Evolutionary conservation across 2,888 invertebrate genomes (phyloP), one percentile per base, ranked within the genome.

Genomic region (Sarcophaga rosellei): DNA sequence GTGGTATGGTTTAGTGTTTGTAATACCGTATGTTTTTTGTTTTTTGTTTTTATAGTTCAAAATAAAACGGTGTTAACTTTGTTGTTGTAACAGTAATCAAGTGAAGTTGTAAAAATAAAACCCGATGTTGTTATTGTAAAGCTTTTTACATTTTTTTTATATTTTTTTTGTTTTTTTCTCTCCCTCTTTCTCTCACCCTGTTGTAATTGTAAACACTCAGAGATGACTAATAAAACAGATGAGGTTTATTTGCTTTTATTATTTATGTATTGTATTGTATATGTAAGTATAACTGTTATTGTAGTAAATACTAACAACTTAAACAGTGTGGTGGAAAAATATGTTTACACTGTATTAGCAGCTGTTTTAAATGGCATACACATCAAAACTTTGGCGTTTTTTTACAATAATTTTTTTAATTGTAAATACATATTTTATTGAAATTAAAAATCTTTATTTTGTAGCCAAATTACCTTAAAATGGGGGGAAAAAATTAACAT

Each of bases 191-290:
- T 35, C 35, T 35, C 35, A 35, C 35, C 35, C 35, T 35, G 35
- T 35, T 35, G 35, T 35, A 15, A 44, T 20, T 45, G 63, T 59
- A 65, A 65, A 76, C 53, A 74, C 77, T 69, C n/a, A 68, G 74
- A 53, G 12, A 81, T 81, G 77, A 81, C 73, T 74, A 74, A 81
- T 85, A 68, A 72, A 85, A 74, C 80, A 80, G 84, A 80, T 76
- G 80, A 80, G 80, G 59, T 70, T 63, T 53, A 53, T 61, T 81
- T 57, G 12, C 47, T 80, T 57, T 75, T 53, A 12, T 76, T 35
- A 35, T 65, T 76, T 76, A 21, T 21, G 47, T 17, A 62, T 20
- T 47, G 8, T 45, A 62, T 45, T 68, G 23, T 70, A 70, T 11
- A 17, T 23, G 3, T 47, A 23, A 23, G 11, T 4, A 23, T 69